Percentiles rank a stretch among this genome's conserved stretches.
Conservation (phyloP, 2,113 vertebrate species). For the Entelurus aequoreus region DNA sequence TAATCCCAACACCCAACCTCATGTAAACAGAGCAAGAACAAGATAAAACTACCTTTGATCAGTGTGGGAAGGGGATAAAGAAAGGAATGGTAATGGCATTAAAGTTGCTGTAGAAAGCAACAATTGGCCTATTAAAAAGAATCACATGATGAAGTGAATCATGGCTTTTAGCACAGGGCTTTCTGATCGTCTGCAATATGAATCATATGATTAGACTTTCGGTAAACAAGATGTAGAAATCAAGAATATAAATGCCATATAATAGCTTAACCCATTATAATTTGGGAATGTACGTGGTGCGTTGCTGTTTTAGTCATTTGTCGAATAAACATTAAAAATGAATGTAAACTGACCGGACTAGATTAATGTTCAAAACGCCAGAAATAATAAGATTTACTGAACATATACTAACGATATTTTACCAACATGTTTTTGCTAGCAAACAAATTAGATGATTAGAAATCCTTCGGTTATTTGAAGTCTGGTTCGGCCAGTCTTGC, state of each 20-base stretch:
- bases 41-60: conserved; percentile 1
- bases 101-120: background rate
- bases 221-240: background rate
- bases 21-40: background rate
- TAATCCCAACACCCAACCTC: background rate
- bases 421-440: too few relatives aligned
- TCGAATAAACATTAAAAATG: too few relatives aligned
- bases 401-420: too few relatives aligned
- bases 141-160: conserved; percentile 3
- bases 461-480: too few relatives aligned
- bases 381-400: background rate
- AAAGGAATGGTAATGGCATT: background rate
- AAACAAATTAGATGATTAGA: too few relatives aligned
- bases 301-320: too few relatives aligned
- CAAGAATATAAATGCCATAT: background rate
- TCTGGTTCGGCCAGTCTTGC: too few relatives aligned
- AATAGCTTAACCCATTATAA: background rate
- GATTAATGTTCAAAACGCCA: background rate
- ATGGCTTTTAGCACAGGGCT: background rate
- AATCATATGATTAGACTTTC: conserved; percentile 51
- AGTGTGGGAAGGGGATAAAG: background rate
- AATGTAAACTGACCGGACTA: too few relatives aligned
- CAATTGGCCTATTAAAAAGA: background rate
- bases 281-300: too few relatives aligned
- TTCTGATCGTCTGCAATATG: background rate